Evolutionary conservation across 1,140 invertebrate genomes (phyloP).

Genomic region (Agrypnia vestita): DNA sequence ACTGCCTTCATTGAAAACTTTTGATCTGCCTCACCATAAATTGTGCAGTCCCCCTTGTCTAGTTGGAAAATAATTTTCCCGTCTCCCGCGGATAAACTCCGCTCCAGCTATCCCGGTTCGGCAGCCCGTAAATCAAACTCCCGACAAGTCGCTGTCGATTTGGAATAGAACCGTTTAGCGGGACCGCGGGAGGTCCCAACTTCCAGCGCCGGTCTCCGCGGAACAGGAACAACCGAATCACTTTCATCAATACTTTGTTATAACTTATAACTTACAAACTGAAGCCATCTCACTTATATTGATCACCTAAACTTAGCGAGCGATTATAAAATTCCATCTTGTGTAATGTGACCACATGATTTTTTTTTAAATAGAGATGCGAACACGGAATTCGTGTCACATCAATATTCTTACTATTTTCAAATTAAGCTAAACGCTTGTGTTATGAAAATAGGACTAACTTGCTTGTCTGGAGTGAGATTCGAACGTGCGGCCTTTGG

Average conservation of each 20-base stretch:
- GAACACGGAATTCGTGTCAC: too few species aligned
- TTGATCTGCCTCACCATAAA: slow-evolving; percentile 33
- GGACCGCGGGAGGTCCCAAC: slow-evolving; percentile 8
- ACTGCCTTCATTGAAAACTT: slow-evolving; percentile 1
- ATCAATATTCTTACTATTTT: too few species aligned
- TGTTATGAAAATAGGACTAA: too few species aligned
- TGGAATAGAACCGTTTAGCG: slow-evolving; percentile 25
- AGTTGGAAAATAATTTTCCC: slow-evolving; percentile 16
- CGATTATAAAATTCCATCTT: too few species aligned
- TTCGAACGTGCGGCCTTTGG: too few species aligned
- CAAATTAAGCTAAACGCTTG: too few species aligned
- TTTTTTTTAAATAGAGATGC: too few species aligned
- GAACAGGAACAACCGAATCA: background rate
- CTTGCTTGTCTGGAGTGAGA: too few species aligned
- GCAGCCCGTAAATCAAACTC: slow-evolving; percentile 35
- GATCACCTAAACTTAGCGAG: too few species aligned
- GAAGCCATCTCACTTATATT: too few species aligned
- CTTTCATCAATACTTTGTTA: background rate
- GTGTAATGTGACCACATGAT: too few species aligned
- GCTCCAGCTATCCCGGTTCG: background rate
- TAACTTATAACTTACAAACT: background rate
- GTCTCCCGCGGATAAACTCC: slow-evolving; percentile 25
- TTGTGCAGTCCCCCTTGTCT: slow-evolving; percentile 23
- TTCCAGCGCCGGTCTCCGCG: background rate
- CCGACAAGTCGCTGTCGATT: slow-evolving; percentile 33